Base-by-base conservation (phyloP, 2,888 invertebrate genomes). In the Callyntrura sp. region DNA sequence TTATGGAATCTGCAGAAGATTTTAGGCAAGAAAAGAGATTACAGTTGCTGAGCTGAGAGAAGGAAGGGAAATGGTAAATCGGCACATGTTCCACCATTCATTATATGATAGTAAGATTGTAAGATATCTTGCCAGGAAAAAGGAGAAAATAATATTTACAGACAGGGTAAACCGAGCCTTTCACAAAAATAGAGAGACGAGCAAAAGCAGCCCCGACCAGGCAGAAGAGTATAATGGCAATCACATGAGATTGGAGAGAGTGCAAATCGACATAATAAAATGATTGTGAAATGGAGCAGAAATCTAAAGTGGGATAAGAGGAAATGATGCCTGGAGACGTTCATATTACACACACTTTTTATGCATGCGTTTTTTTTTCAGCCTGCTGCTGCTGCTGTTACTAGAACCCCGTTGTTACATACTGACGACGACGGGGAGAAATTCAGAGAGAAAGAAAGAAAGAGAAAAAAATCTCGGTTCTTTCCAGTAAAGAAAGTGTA, bases 251-350 rank as follows among this genome's bases (percentile, higher is more conserved):
- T 76, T 76, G 76, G 76, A 76, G 76, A 51, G 76, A 20, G 76
- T 76, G 76, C 76, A 76, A 76, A 76, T 76, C 76, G 76, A 48
- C 76, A 73, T 73, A 76, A 82, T 82, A 60, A 82, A 62, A 82
- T 82, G 23, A 82, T 82, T 62, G 82, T 62, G 82, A 82, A 82
- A 82, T 82, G 82, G 82, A 62, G 82, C 82, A 14, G 62, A 82
- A 60, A 62, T 82, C 60, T 35, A 23, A 81, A 57, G 60, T 57
- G 35, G 82, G 45, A 11, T 23, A 45, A 82, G 45, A 43, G 62
- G 82, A 60, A 35, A 35, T 35, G 35, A 82, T 76, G 48, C 45
- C 20, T n/a, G 68, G 23, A 60, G 35, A 35, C 35, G 35, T 35
- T 35, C 35, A 6, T 35, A 35, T 35, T 35, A 35, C 35, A 35